These are phyloP conservation scores for Mythimna pallens DNA, from an alignment of 2,888 invertebrate genomes.

Conservation along the genomic window DNA sequence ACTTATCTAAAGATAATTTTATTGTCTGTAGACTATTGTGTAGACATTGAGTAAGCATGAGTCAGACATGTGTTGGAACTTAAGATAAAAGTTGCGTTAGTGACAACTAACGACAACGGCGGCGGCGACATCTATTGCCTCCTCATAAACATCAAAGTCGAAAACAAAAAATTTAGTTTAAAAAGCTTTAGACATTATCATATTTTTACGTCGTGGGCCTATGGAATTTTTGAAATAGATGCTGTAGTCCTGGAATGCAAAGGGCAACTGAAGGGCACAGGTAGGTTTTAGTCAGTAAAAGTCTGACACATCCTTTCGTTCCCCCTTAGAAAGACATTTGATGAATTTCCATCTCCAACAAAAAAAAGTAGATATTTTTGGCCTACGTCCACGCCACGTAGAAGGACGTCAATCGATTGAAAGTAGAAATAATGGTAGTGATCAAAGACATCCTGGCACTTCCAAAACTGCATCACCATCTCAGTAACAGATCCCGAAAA, in stretches of 20 bases:
- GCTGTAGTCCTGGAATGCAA: no score
- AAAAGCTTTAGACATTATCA: neutral
- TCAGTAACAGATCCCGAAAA: neutral
- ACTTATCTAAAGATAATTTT: no score
- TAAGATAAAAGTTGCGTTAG: slow-evolving; percentile 37
- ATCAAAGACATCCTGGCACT: neutral
- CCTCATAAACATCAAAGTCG: neutral
- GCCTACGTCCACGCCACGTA: neutral
- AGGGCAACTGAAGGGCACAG: no score
- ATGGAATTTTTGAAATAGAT: no score
- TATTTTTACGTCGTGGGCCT: neutral
- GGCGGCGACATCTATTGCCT: neutral
- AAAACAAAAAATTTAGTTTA: neutral
- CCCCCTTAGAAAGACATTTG: no score
- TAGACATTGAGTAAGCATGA: slow-evolving; percentile 33
- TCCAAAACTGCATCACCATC: neutral
- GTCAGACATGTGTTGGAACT: slow-evolving; percentile 22
- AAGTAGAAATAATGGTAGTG: neutral
- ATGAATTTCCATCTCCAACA: no score
- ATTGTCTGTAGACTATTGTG: slow-evolving; percentile 7
- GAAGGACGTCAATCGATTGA: neutral
- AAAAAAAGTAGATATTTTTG: neutral
- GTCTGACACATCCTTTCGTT: no score
- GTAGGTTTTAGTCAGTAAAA: no score
- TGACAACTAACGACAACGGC: neutral